Evolutionary conservation across 1,140 invertebrate species (phyloP), one percentile per base, ranked within the genome.

Genomic region (Lethocerus indicus): DNA sequence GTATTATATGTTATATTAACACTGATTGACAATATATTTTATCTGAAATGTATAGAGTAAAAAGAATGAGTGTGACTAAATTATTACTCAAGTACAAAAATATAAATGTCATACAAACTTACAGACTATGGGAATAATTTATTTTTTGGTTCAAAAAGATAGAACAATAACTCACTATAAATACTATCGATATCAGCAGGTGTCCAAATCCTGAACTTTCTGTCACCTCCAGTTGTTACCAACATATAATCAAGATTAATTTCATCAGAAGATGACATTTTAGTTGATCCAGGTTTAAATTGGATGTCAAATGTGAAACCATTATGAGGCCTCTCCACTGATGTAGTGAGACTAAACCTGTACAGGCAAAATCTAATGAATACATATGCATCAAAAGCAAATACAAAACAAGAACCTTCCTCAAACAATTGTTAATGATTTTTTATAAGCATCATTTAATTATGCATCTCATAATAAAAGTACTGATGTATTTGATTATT

Each of bases 151-250:
- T 18, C 12, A 42, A 12, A 7, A 35, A 35, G 7, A 18, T 39
- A 48, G 13, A 13, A 47, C 12, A 54, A 28, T 9, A 35, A 61
- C 62, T 57, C 64, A 67, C 71, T 71, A 52, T 76, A 66, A 27
- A 73, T 66, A 53, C 68, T 73, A 5, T 64, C 63, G 20, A 68
- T 63, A 49, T 76, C 69, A 2, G 66, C 59, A 0, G 83, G 54
- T 49, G 66, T 64, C 84, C 84, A 88, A 9, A 83, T 63, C 64
- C 84, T 85, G 53, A 86, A 82, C 54, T 73, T 72, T 21, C 72
- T 68, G 63, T 88, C 84, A 42, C 64, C 63, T 24, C 82, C 78
- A 29, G 74, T 71, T 2, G 78, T 81, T 3, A 82, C 73, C 40
- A 71, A 73, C 47, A 74, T 64, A 16, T 68, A 55, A 53, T 68